Conservation (phyloP, 1,140 invertebrate species). For the Armadillidium nasatum region DNA sequence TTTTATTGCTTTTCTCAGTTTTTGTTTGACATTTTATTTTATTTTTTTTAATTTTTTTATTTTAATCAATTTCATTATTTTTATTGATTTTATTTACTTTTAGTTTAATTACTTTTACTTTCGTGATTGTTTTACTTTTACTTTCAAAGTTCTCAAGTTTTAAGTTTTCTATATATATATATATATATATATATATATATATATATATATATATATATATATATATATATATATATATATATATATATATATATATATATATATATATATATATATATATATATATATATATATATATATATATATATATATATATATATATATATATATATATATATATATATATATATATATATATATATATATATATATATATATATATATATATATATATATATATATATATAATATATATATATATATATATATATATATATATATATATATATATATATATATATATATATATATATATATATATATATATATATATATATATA, state of each 20-base stretch:
- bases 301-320: constrained; percentile 12
- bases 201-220: not conserved
- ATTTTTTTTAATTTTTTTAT: no score
- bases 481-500: not conserved
- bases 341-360: not conserved
- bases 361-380: constrained; percentile 8
- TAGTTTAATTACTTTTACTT: no score
- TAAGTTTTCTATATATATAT: no score
- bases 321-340: constrained; percentile 8
- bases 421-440: not conserved
- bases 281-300: constrained; percentile 17
- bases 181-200: not conserved
- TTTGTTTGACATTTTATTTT: no score
- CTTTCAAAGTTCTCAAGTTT: not conserved
- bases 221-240: not conserved
- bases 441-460: constrained; percentile 13
- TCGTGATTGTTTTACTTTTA: no score
- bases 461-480: not conserved
- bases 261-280: constrained; percentile 9
- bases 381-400: not conserved
- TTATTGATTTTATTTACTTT: no score
- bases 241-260: not conserved
- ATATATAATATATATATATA: not conserved
- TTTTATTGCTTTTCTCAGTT: no score
- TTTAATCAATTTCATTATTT: no score